Percentiles rank a stretch among this genome's conserved stretches.
Conservation (phyloP, 1,140 invertebrate species). For the Elysia chlorotica region DNA sequence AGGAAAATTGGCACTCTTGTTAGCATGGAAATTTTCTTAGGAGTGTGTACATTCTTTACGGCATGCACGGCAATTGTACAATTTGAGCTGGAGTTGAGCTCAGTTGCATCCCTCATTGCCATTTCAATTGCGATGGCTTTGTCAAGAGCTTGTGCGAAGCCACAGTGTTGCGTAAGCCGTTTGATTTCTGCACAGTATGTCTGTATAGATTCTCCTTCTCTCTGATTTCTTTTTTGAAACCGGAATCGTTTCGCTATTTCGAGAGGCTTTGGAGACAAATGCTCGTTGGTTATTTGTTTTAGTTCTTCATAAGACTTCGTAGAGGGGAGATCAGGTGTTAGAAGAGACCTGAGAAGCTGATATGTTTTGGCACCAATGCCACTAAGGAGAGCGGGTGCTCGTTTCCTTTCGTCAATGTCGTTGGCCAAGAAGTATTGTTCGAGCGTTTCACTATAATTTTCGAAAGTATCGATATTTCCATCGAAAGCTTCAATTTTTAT, state of each 20-base stretch:
- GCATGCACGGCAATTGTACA: background rate
- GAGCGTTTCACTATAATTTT: slow-evolving; percentile 22
- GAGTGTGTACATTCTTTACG: too few species aligned
- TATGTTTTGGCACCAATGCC: slow-evolving; percentile 20
- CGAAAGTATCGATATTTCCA: slow-evolving; percentile 21
- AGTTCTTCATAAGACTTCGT: slow-evolving; percentile 10
- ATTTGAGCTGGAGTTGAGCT: background rate
- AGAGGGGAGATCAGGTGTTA: background rate
- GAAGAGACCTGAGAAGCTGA: slow-evolving; percentile 7
- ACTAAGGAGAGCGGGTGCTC: slow-evolving; percentile 9
- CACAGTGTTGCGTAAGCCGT: slow-evolving; percentile 28
- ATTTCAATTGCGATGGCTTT: background rate
- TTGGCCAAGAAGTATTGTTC: slow-evolving; percentile 28
- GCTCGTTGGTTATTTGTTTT: slow-evolving; percentile 5
- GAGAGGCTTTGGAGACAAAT: slow-evolving; percentile 17
- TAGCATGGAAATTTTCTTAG: background rate
- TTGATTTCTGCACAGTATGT: slow-evolving; percentile 24
- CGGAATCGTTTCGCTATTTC: slow-evolving; percentile 30
- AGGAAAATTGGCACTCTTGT: background rate
- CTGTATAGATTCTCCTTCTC: slow-evolving; percentile 4
- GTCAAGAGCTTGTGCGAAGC: slow-evolving; percentile 14
- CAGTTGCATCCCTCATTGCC: background rate
- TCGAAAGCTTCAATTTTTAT: background rate
- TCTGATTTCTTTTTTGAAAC: slow-evolving; percentile 30
- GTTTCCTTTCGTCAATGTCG: background rate